These are phyloP conservation scores for Acropternis orthonyx DNA, from an alignment of 2,797 vertebrate genomes.

Conservation along the genomic window DNA sequence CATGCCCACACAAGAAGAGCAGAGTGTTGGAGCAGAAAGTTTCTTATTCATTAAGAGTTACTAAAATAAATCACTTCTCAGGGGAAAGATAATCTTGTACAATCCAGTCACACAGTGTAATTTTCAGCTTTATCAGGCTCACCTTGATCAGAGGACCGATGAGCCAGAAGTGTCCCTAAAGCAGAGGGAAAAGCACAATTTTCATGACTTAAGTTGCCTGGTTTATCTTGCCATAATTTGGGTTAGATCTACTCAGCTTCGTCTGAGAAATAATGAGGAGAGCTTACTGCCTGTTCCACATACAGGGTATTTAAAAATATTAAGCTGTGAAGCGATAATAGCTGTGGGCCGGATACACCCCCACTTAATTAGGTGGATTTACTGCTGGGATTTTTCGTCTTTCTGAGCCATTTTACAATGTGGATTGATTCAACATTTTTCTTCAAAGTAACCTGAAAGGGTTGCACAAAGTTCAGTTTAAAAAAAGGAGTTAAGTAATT, in stretches of 20 bases:
- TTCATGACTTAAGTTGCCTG: conserved; percentile 43
- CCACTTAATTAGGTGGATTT: conserved; percentile 59
- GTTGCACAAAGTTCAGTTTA: not conserved
- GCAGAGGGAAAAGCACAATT: conserved; percentile 32
- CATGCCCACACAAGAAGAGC: not conserved
- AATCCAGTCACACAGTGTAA: conserved; percentile 23
- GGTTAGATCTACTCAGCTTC: conserved; percentile 44
- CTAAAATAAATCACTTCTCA: conserved; percentile 61
- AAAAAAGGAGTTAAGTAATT: not conserved
- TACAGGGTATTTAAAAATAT: conserved; percentile 44
- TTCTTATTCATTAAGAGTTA: conserved; percentile 51
- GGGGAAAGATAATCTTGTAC: conserved; percentile 41
- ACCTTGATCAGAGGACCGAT: conserved; percentile 62
- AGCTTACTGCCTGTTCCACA: conserved; percentile 5
- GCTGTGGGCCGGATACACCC: conserved; percentile 34
- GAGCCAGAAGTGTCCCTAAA: conserved; percentile 43
- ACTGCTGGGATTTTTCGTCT: conserved; percentile 59
- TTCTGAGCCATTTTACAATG: conserved; percentile 17
- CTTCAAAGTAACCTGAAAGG: conserved; percentile 27
- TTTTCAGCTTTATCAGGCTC: conserved; percentile 58
- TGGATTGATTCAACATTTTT: conserved; percentile 45
- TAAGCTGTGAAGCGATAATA: conserved; percentile 36
- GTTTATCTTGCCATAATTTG: conserved; percentile 51
- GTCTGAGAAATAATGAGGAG: conserved; percentile 59
- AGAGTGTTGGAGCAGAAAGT: not conserved